Base-by-base conservation (phyloP, 1,140 invertebrate species). In the Aphidius ervi region DNA sequence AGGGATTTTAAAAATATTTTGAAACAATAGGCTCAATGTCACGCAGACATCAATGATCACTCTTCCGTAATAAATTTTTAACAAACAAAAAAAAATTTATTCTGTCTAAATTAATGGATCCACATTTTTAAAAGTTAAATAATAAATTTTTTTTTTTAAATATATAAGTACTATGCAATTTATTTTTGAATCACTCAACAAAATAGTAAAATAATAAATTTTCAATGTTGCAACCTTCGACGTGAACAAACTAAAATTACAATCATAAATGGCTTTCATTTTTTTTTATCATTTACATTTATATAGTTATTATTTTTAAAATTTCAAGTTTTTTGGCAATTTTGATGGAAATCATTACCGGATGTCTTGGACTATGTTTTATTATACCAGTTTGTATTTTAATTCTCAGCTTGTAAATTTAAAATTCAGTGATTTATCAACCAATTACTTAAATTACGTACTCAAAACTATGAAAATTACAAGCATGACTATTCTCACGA, bases 61-160 rank as follows among this genome's bases (percentile, higher is more conserved):
- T 56, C 5, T 61, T 40, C 43, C 55, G 45, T 61, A 39, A 61
- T 52, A 16, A 61, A 55, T 61, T 42, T 49, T 48, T 48, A 48
- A 9, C 3, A 10, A 48, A 16, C 20, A 6, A 10, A 31, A 31
- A 31, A 31, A 31, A 31, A 31, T 31, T 31, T 31, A 31, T 31
- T 31, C 23, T 31, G 4, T 31, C 23, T 3, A 31, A 31, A 31
- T 31, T 31, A 31, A 31, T 31, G 23, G 23, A 31, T 31, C 23
- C 16, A 16, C 16, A 16, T 16, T 16, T 16, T 16, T 31, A 31
- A 31, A 31, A 3, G 23, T 31, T 31, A 3, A 4, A 31, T 31
- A 31, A 31, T 31, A 31, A 31, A 16, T 16, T 16, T 16, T 4
- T 3, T 31, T 31, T 31, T 31, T 31, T 3, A 31, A 31, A 31